Percentiles rank a stretch among this genome's conserved stretches.
Evolutionary conservation across 1,140 invertebrate species (phyloP).

Genomic region (Drosophila orena): DNA sequence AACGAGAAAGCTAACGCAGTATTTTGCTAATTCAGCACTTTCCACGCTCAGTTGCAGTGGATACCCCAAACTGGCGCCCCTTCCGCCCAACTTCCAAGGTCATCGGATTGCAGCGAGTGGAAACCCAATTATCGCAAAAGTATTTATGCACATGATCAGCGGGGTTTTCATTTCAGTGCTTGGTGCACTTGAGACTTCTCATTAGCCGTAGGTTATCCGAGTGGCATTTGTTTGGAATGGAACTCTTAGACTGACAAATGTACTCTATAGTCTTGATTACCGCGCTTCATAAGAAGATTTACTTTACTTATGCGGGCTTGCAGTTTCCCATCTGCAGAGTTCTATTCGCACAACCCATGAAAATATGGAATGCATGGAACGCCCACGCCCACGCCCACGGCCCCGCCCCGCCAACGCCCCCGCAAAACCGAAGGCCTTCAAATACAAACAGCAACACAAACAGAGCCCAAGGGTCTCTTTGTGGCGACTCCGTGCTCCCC

Average conservation of each 20-base stretch:
- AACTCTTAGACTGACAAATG: no score
- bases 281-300: not conserved
- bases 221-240: not conserved
- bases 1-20: conserved; percentile 7
- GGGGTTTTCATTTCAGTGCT: not conserved
- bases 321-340: conserved; percentile 25
- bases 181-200: conserved; percentile 4
- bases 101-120: conserved; percentile 29
- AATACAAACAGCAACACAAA: conserved; percentile 11
- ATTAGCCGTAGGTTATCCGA: not conserved
- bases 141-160: conserved; percentile 33
- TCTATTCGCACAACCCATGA: conserved; percentile 24
- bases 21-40: conserved; percentile 26
- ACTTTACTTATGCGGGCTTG: conserved; percentile 6
- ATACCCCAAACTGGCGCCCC: not conserved
- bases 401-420: no score
- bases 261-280: not conserved
- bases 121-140: conserved; percentile 19
- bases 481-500: conserved; percentile 16
- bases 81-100: conserved; percentile 12
- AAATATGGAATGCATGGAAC: conserved; percentile 17
- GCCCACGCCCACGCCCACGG: conserved; percentile 40
- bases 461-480: conserved; percentile 35
- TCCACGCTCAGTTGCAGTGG: conserved; percentile 13
- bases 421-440: conserved; percentile 36